These are phyloP conservation scores for Calypte anna DNA, from an alignment of 2,113 vertebrate species.

Conservation along the genomic window DNA sequence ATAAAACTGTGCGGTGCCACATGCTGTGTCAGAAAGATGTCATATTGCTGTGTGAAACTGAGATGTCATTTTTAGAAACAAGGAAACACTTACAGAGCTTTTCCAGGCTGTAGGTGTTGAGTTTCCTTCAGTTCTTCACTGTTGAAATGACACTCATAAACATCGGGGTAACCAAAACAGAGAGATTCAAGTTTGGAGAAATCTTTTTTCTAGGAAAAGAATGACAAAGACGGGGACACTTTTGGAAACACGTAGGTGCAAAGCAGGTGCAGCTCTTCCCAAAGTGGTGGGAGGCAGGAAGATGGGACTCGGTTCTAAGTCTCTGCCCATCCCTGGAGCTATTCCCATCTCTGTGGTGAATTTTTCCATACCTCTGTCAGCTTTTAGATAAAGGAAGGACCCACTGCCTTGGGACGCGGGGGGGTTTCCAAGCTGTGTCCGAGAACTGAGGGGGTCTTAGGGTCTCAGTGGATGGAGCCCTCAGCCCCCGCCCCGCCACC, in stretches of 20 bases:
- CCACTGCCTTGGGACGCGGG: rapidly evolving
- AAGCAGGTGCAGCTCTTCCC: rapidly evolving
- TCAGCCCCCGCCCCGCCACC: not conserved
- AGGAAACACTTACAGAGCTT: not conserved
- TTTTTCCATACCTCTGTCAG: too few relatives aligned
- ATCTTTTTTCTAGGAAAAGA: not conserved
- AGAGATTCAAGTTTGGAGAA: rapidly evolving
- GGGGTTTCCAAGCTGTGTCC: not conserved
- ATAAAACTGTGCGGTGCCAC: not conserved
- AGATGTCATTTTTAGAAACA: not conserved
- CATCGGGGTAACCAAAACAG: rapidly evolving
- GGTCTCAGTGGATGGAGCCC: too few relatives aligned
- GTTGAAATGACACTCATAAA: not conserved
- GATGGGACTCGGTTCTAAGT: rapidly evolving
- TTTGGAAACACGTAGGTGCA: rapidly evolving
- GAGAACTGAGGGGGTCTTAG: too few relatives aligned
- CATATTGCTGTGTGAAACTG: not conserved
- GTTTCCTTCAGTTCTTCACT: not conserved
- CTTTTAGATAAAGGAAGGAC: too few relatives aligned
- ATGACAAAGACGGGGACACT: rapidly evolving
- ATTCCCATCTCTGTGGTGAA: rapidly evolving
- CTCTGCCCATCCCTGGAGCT: rapidly evolving
- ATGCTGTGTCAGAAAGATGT: not conserved
- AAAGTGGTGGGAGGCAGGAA: rapidly evolving
- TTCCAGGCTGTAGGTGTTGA: not conserved